Evolutionary conservation across 2,888 invertebrate species (phyloP).

Genomic region (Hyalella azteca): DNA sequence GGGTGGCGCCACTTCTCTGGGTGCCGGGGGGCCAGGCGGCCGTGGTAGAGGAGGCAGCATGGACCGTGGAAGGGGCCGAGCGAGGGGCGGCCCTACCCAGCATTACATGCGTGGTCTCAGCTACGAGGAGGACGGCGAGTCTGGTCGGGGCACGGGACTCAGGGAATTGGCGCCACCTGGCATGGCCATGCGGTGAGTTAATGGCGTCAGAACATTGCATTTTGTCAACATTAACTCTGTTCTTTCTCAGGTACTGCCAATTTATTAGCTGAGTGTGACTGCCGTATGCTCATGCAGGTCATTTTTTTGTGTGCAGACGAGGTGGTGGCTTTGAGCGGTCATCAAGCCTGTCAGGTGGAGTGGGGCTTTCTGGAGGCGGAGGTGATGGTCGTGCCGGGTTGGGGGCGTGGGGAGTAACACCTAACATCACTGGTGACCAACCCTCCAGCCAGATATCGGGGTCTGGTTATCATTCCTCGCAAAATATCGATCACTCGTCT

Average conservation of each 20-base stretch:
- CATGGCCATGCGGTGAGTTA: constrained; percentile 49
- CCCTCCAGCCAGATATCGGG: background rate
- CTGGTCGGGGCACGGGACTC: constrained; percentile 58
- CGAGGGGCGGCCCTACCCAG: constrained; percentile 63
- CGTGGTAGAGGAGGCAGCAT: constrained; percentile 63
- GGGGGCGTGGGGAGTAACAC: constrained; percentile 30
- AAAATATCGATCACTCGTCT: constrained; percentile 16
- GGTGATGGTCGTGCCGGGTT: background rate
- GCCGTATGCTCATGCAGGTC: background rate
- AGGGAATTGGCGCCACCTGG: constrained; percentile 57
- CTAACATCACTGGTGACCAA: background rate
- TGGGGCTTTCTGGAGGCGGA: constrained; percentile 20
- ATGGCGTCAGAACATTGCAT: no score
- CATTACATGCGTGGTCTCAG: constrained; percentile 65
- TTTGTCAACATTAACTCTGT: no score
- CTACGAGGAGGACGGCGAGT: constrained; percentile 65
- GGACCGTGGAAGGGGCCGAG: constrained; percentile 60
- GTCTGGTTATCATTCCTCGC: constrained; percentile 18
- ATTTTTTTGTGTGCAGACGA: background rate
- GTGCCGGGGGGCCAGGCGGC: constrained; percentile 55
- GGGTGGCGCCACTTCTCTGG: constrained; percentile 48
- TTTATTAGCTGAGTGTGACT: no score
- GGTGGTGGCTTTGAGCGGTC: constrained; percentile 34
- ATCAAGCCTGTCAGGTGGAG: constrained; percentile 25
- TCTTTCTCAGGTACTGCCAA: background rate